phyloP scores from a whole-genome alignment of 2,888 invertebrate genomes.

The Zootermopsis nevadensis region DNA sequence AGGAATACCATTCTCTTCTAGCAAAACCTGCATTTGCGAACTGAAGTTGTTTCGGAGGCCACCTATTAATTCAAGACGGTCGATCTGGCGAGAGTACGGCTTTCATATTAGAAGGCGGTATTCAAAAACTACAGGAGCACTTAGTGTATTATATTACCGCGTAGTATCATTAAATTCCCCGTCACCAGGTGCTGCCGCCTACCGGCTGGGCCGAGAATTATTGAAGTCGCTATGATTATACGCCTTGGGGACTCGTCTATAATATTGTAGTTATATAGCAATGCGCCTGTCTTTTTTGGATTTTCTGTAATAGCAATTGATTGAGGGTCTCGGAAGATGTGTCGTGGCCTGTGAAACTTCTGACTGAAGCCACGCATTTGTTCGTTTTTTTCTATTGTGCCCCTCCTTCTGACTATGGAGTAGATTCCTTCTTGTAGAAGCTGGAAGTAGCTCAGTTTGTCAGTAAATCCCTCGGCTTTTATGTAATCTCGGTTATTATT shows the following conservation, averaged over 20 bases:
- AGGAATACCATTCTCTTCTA: too few relatives aligned
- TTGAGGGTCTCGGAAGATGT: neutral
- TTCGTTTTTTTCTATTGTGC: too few relatives aligned
- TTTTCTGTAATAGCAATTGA: neutral
- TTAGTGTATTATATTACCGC: conserved; percentile 37
- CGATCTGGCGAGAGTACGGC: conserved; percentile 6
- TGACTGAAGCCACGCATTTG: too few relatives aligned
- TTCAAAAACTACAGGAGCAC: conserved; percentile 36
- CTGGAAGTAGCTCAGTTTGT: too few relatives aligned
- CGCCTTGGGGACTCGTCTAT: neutral
- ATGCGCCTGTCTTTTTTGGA: neutral
- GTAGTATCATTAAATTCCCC: neutral
- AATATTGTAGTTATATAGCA: neutral
- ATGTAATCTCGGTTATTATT: too few relatives aligned
- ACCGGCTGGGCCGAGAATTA: conserved; percentile 39
- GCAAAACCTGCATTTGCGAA: neutral
- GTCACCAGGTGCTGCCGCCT: conserved; percentile 45
- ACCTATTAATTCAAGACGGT: conserved; percentile 34
- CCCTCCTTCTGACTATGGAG: too few relatives aligned
- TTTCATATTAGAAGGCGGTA: conserved; percentile 45
- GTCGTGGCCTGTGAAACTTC: too few relatives aligned
- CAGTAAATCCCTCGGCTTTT: too few relatives aligned
- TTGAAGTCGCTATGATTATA: conserved; percentile 46
- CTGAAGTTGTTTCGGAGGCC: neutral
- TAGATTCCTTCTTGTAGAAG: too few relatives aligned